These are phyloP conservation scores for Raphicerus campestris DNA, from an alignment of 2,113 vertebrate species.

Conservation along the genomic window DNA sequence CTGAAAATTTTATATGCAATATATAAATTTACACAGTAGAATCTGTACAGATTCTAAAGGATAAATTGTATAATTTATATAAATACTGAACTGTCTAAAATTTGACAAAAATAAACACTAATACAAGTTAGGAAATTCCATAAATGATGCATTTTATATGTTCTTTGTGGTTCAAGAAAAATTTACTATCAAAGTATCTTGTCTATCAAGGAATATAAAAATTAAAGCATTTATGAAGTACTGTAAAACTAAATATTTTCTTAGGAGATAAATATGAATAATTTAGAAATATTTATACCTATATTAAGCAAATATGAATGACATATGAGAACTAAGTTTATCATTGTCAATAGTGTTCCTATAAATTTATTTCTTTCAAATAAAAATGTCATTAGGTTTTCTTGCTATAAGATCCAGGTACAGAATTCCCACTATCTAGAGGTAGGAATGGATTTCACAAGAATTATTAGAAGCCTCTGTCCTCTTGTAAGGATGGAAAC, in stretches of 20 bases:
- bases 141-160: constrained; percentile 30
- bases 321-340: not conserved
- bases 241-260: constrained; percentile 34
- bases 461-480: constrained; percentile 6
- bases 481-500: not conserved
- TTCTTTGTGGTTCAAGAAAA: constrained; percentile 35
- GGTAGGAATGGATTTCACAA: not conserved
- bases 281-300: constrained; percentile 34
- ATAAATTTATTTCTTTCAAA: not conserved
- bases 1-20: not conserved
- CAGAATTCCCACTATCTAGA: not conserved
- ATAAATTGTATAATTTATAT: constrained; percentile 3
- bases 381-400: constrained; percentile 9
- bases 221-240: constrained; percentile 43
- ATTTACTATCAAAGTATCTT: constrained; percentile 3
- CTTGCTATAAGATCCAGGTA: not conserved
- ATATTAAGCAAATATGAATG: not conserved
- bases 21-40: not conserved
- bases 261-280: not conserved
- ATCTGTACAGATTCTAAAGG: not conserved
- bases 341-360: not conserved
- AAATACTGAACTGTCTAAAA: constrained; percentile 22
- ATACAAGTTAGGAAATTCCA: not conserved
- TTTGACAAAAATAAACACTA: constrained; percentile 23
- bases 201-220: not conserved